Evolutionary conservation across 2,113 vertebrate genomes (phyloP).

Genomic region (Cichladusa arquata): DNA sequence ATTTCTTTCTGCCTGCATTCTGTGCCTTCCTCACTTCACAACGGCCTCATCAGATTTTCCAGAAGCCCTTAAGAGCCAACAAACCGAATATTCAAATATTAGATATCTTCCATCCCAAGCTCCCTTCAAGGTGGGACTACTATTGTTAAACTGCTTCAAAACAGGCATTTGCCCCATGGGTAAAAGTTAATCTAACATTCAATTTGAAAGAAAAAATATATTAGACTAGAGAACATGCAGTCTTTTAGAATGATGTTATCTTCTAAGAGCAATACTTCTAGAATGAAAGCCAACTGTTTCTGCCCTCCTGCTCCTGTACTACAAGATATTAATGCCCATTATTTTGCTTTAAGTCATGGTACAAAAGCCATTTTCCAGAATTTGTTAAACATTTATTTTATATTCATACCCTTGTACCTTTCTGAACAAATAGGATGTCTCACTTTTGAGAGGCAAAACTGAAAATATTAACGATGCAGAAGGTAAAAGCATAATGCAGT

Average conservation of each 20-base stretch:
- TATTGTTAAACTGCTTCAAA: neutral
- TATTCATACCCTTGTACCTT: neutral
- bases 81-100: neutral
- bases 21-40: neutral
- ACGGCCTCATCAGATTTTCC: neutral
- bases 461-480: neutral
- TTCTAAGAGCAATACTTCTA: neutral
- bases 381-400: neutral
- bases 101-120: neutral
- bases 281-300: neutral
- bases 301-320: neutral
- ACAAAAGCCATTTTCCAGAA: neutral
- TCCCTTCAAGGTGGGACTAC: neutral
- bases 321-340: neutral
- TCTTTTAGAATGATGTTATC: neutral
- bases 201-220: neutral
- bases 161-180: neutral
- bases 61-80: neutral
- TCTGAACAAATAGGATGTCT: neutral
- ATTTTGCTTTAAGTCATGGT: neutral
- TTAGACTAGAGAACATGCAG: neutral
- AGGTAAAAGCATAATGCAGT: neutral
- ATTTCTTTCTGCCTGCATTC: neutral
- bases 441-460: neutral
- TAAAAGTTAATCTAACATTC: neutral